These are phyloP conservation scores for Venustaconcha ellipsiformis DNA, from an alignment of 1,140 invertebrate species.

Conservation along the genomic window DNA sequence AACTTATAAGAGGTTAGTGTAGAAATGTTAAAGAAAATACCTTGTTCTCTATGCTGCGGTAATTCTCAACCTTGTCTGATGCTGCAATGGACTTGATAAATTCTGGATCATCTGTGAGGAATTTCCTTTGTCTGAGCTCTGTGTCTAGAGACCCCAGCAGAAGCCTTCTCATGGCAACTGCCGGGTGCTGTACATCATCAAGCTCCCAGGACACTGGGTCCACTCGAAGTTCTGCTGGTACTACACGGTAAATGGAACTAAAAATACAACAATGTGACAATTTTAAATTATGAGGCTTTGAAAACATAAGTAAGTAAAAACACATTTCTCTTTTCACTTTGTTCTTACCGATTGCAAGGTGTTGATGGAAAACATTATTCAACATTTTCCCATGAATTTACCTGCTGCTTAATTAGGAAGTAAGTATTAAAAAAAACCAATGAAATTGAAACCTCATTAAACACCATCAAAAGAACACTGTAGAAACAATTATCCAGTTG, in stretches of 20 bases:
- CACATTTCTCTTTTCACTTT: no score
- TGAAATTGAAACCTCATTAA: no score
- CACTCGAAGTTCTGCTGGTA: constrained; percentile 18
- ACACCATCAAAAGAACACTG: no score
- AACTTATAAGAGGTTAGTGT: no score
- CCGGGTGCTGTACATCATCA: constrained; percentile 23
- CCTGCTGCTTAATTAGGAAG: no score
- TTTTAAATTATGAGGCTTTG: no score
- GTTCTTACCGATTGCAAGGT: no score
- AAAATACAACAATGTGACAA: neutral
- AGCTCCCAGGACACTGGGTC: constrained; percentile 25
- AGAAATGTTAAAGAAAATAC: neutral
- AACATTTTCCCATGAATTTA: no score
- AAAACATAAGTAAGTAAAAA: no score
- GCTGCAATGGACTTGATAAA: constrained; percentile 9
- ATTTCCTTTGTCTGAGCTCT: constrained; percentile 17
- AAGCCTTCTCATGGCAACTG: constrained; percentile 9
- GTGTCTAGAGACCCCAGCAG: constrained; percentile 10
- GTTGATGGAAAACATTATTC: no score
- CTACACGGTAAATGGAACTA: constrained; percentile 4
- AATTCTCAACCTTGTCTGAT: constrained; percentile 30
- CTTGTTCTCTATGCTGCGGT: constrained; percentile 9
- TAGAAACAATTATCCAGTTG: no score
- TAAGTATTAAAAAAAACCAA: no score
- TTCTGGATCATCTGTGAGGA: constrained; percentile 20